Base-by-base conservation (phyloP, 2,888 invertebrate genomes). In the Nomada fabriciana region DNA sequence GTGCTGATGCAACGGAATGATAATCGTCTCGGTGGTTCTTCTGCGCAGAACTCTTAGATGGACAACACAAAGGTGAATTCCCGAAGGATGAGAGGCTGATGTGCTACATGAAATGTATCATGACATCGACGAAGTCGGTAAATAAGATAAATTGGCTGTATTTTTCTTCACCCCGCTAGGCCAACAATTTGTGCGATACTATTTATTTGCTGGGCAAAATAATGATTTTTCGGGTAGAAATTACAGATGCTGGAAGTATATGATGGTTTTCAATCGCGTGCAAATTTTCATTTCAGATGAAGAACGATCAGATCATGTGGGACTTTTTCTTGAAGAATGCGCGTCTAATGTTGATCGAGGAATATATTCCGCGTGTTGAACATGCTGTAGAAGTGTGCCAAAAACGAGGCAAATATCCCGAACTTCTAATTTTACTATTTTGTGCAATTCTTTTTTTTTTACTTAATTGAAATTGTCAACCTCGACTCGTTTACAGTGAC, bases 61-160 rank as follows among this genome's bases (percentile, higher is more conserved):
- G 83, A 0, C 83, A 83, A 47, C 69, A 57, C 18, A 78, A 74
- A 0, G 91, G 91, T 23, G 84, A 77, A 11, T 87, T 88, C 20
- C 83, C 82, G 36, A 57, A 74, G 0, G 91, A 91, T 42, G 80
- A 78, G 23, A 73, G 60, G n/a, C 80, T 92, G 5, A 83, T 95
- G 92, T 95, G 96, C 82, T 96, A 95, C 82, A 93, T 95, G 71
- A 94, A 94, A 82, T 95, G 96, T 84, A 80, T 95, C 11, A 72
- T 95, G 78, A 94, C 94, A 82, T 94, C 94, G 94, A 94, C 95
- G 91, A 95, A 95, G 92, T 89, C 94, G 87, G 95, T 95, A 91
- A 92, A 92, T 90, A 70, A 82, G 63, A 20, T 18, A 13, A 23
- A 36, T 36, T 36, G 36, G 7, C 7, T 36, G 7, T 36, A 7